Percentiles rank a stretch among this genome's conserved stretches.
Evolutionary conservation across 2,113 vertebrate species (phyloP).

Genomic region (Lynx canadensis): DNA sequence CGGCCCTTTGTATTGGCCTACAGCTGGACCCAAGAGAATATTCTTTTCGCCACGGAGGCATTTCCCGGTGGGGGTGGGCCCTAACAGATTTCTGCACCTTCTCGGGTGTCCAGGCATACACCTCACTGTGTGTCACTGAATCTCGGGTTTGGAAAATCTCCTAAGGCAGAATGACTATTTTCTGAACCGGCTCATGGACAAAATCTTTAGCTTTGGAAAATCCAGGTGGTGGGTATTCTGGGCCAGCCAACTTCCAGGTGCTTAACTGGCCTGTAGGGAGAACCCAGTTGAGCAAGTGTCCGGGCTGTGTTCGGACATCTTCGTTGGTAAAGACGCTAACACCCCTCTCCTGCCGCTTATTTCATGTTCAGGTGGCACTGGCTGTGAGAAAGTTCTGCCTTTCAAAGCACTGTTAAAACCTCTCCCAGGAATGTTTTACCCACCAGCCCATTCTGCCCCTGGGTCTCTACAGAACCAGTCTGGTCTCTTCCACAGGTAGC

Average conservation of each 20-base stretch:
- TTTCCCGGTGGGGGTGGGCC: background rate
- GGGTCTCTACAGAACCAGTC: background rate
- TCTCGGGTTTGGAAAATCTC: background rate
- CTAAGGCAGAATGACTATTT: background rate
- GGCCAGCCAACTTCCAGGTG: background rate
- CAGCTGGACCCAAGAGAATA: background rate
- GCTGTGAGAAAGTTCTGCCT: background rate
- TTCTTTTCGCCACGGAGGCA: background rate
- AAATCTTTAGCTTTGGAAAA: slow-evolving; percentile 21
- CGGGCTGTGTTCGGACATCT: background rate
- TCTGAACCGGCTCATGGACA: background rate
- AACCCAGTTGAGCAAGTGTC: background rate
- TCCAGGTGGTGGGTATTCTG: background rate
- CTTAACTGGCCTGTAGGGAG: background rate
- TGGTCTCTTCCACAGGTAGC: background rate
- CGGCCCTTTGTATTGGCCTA: background rate
- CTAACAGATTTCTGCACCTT: background rate
- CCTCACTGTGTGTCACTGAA: background rate
- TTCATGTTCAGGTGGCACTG: background rate
- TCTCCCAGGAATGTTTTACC: background rate
- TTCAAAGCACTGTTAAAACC: background rate
- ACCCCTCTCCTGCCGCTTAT: background rate
- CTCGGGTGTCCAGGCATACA: background rate
- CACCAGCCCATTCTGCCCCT: background rate
- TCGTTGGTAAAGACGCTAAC: background rate